A percentile compares a stretch with the other conserved stretches of the same genome.
Evolutionary conservation across 1,140 invertebrate species (phyloP).

Genomic region (Cherax quadricarinatus): DNA sequence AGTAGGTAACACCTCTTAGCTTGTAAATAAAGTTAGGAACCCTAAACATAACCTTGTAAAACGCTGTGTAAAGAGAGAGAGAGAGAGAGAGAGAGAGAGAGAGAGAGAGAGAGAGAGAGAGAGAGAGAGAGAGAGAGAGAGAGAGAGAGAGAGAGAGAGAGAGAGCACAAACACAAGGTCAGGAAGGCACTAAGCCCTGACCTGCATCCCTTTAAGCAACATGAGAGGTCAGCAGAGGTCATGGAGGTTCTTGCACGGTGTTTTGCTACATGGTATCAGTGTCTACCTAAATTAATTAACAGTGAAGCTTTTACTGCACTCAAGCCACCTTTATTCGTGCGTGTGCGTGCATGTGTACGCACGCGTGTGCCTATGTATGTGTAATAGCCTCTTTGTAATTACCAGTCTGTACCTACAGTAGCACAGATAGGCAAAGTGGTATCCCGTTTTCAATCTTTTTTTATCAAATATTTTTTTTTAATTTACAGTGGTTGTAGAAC

Average conservation of each 20-base stretch:
- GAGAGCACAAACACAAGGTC: neutral
- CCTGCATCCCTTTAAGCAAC: neutral
- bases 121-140: constrained; percentile 23
- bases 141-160: neutral
- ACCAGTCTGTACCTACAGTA: no score
- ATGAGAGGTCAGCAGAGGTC: neutral
- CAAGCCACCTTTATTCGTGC: neutral
- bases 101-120: neutral
- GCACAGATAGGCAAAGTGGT: no score
- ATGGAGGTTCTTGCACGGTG: neutral
- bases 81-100: constrained; percentile 16
- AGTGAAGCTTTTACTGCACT: no score
- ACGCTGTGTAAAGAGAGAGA: neutral
- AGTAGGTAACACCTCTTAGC: no score
- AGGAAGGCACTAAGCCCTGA: neutral
- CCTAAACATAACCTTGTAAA: no score
- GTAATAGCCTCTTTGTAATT: no score
- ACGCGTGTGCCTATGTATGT: neutral
- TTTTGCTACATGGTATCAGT: no score
- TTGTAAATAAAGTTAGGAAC: no score
- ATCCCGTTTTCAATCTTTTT: no score
- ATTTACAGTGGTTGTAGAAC: no score
- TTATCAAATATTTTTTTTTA: no score
- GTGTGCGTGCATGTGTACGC: neutral
- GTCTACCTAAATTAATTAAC: no score